Conservation (phyloP, 2,888 invertebrate species). For the Adelphocoris suturalis region DNA sequence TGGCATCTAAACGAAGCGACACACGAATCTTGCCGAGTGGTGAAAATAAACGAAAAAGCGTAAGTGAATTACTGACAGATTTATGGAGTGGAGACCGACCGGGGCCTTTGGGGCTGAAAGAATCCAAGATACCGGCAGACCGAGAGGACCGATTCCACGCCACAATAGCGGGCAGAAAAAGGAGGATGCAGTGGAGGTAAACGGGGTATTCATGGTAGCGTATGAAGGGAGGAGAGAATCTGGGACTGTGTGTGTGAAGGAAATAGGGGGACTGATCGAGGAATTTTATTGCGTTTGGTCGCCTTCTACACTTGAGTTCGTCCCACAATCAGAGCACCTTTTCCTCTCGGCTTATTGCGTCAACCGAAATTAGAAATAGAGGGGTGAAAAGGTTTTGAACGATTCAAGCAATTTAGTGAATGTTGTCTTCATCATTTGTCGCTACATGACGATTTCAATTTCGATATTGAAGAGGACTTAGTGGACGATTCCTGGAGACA, state of each 20-base stretch:
- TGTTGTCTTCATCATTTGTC: too few species aligned
- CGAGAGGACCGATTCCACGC: slow-evolving; percentile 6
- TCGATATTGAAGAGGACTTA: too few species aligned
- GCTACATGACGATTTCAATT: too few species aligned
- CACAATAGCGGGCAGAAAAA: not conserved
- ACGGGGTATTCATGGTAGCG: not conserved
- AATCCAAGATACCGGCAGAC: slow-evolving; percentile 10
- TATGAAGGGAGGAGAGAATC: not conserved
- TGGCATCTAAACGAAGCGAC: too few species aligned
- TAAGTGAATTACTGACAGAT: slow-evolving; percentile 31
- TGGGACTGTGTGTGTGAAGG: not conserved
- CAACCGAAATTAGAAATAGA: not conserved
- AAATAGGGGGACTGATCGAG: slow-evolving; percentile 7
- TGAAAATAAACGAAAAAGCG: not conserved
- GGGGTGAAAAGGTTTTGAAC: not conserved
- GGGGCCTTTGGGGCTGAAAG: not conserved
- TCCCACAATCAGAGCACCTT: not conserved
- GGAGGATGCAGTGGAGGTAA: not conserved
- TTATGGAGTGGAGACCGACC: not conserved
- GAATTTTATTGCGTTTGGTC: slow-evolving; percentile 15
- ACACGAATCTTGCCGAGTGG: too few species aligned
- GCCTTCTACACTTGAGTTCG: not conserved
- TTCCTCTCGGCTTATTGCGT: not conserved
- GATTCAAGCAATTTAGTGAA: not conserved
- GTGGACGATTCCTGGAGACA: too few species aligned